Base-by-base conservation (phyloP, 2,888 invertebrate genomes). In the Ferdinandea cuprea region DNA sequence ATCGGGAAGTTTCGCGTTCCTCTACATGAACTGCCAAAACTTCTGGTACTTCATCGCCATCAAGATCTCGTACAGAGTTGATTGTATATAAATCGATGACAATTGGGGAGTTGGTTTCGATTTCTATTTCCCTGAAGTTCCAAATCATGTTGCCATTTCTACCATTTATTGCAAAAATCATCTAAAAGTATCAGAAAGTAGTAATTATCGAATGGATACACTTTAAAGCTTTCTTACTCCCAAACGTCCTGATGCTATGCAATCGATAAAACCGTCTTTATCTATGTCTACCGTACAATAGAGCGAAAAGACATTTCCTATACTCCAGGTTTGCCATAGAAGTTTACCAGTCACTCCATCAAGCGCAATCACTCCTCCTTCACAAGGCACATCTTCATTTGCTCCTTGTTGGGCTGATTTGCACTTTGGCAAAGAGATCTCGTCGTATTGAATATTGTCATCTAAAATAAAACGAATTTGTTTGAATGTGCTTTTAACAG, bases 311-410 rank as follows among this genome's bases (percentile, higher is more conserved):
- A 96, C 93, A 85, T 95, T 94, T 86, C 95, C 94, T 37, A 93
- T 92, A 5, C 94, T 92, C 93, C 95, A 95, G 85, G 93, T 93
- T 42, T 93, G 93, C 96, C 96, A 96, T 11, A 96, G 87, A n/a
- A 93, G 92, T 32, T 92, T 91, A 0, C 96, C 96, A 42, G 92
- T 94, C 21, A 87, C 89, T 0, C 96, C 96, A 89, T 96, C 94
- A n/a, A 96, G 88, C 0, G 95, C 95, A 85, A 96, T 90, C 8
- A 96, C 92, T 6, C 96, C 96, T 3, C 96, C 96, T 84, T 94
- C 93, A 88, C 96, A 96, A 63, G 92, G 92, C 8, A 94, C 93
- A 56, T 93, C 93, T 87, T 95, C 94, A 87, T 94, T 94, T 9
- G 54, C 48, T 0, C 87, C 88, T 76, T 95, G 92, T 80, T 93